These are phyloP conservation scores for Eilema caniola DNA, from an alignment of 2,888 invertebrate species.

Conservation along the genomic window DNA sequence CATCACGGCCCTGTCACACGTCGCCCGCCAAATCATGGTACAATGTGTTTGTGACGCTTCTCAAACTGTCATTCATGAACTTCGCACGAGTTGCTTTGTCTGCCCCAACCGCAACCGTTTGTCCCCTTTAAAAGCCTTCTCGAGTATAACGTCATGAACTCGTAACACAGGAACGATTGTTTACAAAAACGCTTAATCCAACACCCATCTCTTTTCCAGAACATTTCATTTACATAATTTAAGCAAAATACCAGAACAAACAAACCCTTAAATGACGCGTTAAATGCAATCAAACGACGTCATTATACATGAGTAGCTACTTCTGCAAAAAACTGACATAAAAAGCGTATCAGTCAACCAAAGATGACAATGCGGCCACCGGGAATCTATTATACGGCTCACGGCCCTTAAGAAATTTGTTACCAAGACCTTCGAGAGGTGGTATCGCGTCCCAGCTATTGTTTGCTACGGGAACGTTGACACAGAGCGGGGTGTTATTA, in stretches of 20 bases:
- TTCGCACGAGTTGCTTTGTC: constrained; percentile 45
- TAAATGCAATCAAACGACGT: constrained; percentile 80
- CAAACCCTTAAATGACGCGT: constrained; percentile 80
- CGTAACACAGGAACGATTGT: constrained; percentile 32
- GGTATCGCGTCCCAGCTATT: constrained; percentile 60
- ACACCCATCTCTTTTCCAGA: constrained; percentile 33
- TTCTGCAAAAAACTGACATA: constrained; percentile 69
- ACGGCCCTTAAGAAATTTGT: constrained; percentile 82
- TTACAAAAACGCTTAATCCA: constrained; percentile 23
- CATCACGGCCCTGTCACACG: constrained; percentile 21
- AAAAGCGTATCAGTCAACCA: constrained; percentile 74
- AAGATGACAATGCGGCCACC: constrained; percentile 75
- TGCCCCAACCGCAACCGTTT: constrained; percentile 50
- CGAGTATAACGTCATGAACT: constrained; percentile 62
- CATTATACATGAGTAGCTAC: constrained; percentile 74
- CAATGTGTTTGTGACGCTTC: constrained; percentile 59
- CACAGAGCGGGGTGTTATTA: constrained; percentile 29
- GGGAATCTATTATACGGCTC: constrained; percentile 71
- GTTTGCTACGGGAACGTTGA: constrained; percentile 46
- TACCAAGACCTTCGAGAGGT: constrained; percentile 75
- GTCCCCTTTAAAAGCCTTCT: constrained; percentile 55
- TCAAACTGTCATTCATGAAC: constrained; percentile 55
- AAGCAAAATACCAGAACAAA: constrained; percentile 69
- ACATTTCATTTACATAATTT: constrained; percentile 75
- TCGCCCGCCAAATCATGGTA: constrained; percentile 65